A percentile compares a stretch with the other conserved stretches of the same genome.
Conservation (phyloP, 2,797 vertebrate genomes). For the Furcifer pardalis region DNA sequence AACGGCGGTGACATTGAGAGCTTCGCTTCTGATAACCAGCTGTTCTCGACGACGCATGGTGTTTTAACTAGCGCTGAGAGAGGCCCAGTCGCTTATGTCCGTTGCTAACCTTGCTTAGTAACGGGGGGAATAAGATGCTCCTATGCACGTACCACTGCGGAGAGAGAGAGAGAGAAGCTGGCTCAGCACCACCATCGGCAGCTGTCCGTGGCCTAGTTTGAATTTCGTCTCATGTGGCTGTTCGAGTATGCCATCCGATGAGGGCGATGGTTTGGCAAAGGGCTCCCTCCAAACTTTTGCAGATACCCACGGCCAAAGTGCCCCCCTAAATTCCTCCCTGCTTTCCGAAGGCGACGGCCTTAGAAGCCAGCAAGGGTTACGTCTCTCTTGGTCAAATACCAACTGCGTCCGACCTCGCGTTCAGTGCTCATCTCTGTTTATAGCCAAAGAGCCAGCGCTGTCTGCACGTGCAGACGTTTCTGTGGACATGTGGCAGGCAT, state of each 20-base stretch:
- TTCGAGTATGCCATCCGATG: not conserved
- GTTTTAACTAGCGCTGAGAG: not conserved
- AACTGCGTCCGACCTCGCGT: too few relatives aligned
- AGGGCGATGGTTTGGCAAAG: not conserved
- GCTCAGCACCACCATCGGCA: not conserved
- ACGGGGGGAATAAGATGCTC: not conserved
- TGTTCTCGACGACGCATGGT: too few relatives aligned
- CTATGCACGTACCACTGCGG: constrained; percentile 27
- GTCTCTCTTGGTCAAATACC: too few relatives aligned
- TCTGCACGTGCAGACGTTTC: too few relatives aligned
- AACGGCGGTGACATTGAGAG: not conserved
- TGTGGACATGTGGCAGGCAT: too few relatives aligned
- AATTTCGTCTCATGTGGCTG: not conserved
- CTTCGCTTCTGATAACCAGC: not conserved
- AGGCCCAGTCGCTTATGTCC: not conserved
- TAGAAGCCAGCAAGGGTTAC: not conserved
- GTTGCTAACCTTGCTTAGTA: constrained; percentile 40
- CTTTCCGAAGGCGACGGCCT: not conserved
- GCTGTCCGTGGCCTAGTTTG: not conserved
- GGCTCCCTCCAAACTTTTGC: too few relatives aligned
- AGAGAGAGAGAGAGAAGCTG: not conserved
- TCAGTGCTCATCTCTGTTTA: too few relatives aligned
- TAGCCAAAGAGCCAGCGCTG: too few relatives aligned
- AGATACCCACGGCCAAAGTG: too few relatives aligned
- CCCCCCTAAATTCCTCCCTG: not conserved